Evolutionary conservation across 2,888 invertebrate genomes (phyloP).

Genomic region (Craniophora ligustri): DNA sequence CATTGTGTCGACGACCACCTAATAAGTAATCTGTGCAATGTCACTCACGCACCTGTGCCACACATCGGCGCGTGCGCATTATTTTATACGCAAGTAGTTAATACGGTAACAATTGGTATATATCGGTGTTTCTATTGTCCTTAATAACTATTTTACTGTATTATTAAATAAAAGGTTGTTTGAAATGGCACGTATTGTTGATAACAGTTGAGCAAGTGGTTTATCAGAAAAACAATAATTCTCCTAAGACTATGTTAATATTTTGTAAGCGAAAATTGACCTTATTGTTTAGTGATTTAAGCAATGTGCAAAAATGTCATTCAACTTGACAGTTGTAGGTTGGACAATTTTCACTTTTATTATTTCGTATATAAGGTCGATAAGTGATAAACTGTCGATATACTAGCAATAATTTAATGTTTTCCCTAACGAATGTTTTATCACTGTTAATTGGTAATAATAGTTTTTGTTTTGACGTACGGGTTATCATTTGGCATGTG

Average conservation of each 20-base stretch:
- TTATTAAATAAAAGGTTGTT: slow-evolving; percentile 30
- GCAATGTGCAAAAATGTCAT: background rate
- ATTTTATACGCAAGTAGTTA: slow-evolving; percentile 3
- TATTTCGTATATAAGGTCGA: background rate
- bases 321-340: background rate
- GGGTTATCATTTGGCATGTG: slow-evolving; percentile 32
- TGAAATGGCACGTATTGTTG: slow-evolving; percentile 36
- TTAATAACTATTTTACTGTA: slow-evolving; percentile 12
- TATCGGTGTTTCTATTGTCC: slow-evolving; percentile 11
- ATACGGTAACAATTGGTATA: background rate
- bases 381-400: background rate
- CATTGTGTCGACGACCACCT: slow-evolving; percentile 2
- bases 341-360: background rate
- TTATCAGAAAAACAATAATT: background rate
- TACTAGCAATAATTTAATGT: slow-evolving; percentile 16
- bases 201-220: slow-evolving; percentile 17
- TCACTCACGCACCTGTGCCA: slow-evolving; percentile 12
- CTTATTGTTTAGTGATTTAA: background rate
- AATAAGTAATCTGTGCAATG: slow-evolving; percentile 4
- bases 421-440: slow-evolving; percentile 22
- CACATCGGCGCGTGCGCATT: slow-evolving; percentile 11
- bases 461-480: slow-evolving; percentile 28
- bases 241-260: no score
- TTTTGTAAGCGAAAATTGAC: background rate
- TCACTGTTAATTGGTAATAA: slow-evolving; percentile 25